Percentiles rank a stretch among this genome's conserved stretches.
phyloP scores from a whole-genome alignment of 2,888 invertebrate genomes.

The Sceliomorpha sp. region DNA sequence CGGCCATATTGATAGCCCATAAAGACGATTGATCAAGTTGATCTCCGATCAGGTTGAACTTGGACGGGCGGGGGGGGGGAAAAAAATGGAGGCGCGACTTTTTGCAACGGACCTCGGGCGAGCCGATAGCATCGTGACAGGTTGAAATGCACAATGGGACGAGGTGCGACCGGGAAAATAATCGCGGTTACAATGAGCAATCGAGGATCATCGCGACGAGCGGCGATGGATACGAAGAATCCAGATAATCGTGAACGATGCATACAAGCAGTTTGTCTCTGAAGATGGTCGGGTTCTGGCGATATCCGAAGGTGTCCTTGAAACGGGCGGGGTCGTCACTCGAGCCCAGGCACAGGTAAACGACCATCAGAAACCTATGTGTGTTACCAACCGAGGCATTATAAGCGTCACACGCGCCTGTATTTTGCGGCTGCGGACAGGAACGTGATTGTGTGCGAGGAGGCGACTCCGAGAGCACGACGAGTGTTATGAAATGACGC shows the following conservation, averaged over 20 bases:
- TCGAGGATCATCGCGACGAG: conserved; percentile 59
- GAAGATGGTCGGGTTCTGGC: conserved; percentile 70
- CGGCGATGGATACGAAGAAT: conserved; percentile 57
- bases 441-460: conserved; percentile 17
- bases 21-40: conserved; percentile 7
- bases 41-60: background rate
- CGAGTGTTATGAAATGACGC: conserved; percentile 13
- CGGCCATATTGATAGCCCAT: conserved; percentile 1
- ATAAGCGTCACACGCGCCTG: conserved; percentile 58
- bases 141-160: conserved; percentile 23
- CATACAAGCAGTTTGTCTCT: conserved; percentile 65
- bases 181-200: conserved; percentile 53
- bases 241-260: conserved; percentile 66
- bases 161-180: conserved; percentile 21
- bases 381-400: conserved; percentile 65
- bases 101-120: background rate
- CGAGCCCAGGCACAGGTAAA: conserved; percentile 76
- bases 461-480: conserved; percentile 14
- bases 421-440: conserved; percentile 10
- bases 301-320: conserved; percentile 77
- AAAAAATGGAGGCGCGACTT: conserved; percentile 1
- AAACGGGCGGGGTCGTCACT: conserved; percentile 79
- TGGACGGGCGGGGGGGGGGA: background rate
- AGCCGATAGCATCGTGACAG: conserved; percentile 10
- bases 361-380: conserved; percentile 75